Conservation (phyloP, 2,888 invertebrate species). For the Drosophila incognita region DNA sequence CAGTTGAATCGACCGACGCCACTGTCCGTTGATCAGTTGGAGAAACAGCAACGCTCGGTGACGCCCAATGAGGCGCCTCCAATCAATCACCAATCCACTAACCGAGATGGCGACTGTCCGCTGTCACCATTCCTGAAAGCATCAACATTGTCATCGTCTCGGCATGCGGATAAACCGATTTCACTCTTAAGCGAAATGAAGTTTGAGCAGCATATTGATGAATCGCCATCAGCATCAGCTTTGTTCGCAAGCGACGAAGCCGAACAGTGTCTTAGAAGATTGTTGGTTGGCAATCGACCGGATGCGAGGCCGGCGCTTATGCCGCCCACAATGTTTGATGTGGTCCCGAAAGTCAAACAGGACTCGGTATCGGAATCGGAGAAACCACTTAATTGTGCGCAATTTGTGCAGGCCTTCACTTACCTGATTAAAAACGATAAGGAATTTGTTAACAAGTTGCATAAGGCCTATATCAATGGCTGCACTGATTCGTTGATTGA, state of each 20-base stretch:
- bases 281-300: conserved; percentile 62
- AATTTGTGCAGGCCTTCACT: conserved; percentile 94
- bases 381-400: conserved; percentile 92
- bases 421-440: conserved; percentile 94
- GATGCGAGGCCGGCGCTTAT: conserved; percentile 90
- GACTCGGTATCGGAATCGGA: conserved; percentile 74
- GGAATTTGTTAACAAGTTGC: conserved; percentile 94
- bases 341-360: conserved; percentile 85
- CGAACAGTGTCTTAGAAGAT: conserved; percentile 60
- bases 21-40: conserved; percentile 93
- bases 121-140: conserved; percentile 58
- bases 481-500: conserved; percentile 84
- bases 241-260: conserved; percentile 59
- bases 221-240: conserved; percentile 53
- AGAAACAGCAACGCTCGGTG: conserved; percentile 92
- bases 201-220: conserved; percentile 41
- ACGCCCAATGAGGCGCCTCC: conserved; percentile 86
- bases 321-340: conserved; percentile 94
- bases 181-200: conserved; percentile 81
- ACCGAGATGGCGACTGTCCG: conserved; percentile 35
- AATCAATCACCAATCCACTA: conserved; percentile 20
- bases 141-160: conserved; percentile 19
- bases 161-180: conserved; percentile 33
- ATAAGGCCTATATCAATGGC: conserved; percentile 96
- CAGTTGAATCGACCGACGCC: conserved; percentile 92